These are phyloP conservation scores for Columba guinea DNA, from an alignment of 2,797 vertebrate species.

Conservation along the genomic window DNA sequence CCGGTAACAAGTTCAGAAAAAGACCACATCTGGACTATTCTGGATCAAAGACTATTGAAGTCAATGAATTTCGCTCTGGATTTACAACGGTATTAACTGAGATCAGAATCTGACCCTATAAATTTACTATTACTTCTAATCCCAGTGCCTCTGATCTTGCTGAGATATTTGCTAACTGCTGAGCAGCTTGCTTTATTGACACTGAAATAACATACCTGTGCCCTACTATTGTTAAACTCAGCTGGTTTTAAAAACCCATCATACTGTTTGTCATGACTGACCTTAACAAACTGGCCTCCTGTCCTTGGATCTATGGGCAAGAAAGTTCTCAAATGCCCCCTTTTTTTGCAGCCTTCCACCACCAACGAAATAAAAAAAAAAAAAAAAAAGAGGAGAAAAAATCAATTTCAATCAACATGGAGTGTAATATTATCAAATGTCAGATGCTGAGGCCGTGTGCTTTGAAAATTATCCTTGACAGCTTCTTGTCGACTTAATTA, in stretches of 20 bases:
- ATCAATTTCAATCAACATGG: conserved; percentile 99
- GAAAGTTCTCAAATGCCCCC: conserved; percentile 86
- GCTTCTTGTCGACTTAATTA: conserved; percentile 99
- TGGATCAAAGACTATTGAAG: conserved; percentile 25
- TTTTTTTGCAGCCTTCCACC: conserved; percentile 48
- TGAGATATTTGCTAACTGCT: conserved; percentile 60
- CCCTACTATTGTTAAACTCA: conserved; percentile 63
- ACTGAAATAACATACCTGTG: conserved; percentile 63
- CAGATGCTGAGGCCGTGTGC: conserved; percentile 86
- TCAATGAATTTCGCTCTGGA: neutral
- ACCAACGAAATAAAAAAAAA: neutral
- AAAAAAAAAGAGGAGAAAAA: conserved; percentile 73
- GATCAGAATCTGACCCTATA: conserved; percentile 45
- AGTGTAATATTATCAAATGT: conserved; percentile 99
- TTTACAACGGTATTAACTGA: conserved; percentile 43
- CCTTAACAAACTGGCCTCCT: conserved; percentile 76
- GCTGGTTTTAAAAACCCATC: conserved; percentile 78
- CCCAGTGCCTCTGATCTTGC: neutral
- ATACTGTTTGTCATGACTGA: conserved; percentile 83
- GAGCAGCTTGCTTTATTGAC: conserved; percentile 60
- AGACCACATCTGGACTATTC: neutral
- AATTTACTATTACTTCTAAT: conserved; percentile 51
- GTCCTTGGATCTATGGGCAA: conserved; percentile 90
- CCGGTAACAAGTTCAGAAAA: conserved; percentile 2
- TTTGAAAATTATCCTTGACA: conserved; percentile 99